Conservation (phyloP, 2,797 vertebrate genomes). For the Cuculus canorus region DNA sequence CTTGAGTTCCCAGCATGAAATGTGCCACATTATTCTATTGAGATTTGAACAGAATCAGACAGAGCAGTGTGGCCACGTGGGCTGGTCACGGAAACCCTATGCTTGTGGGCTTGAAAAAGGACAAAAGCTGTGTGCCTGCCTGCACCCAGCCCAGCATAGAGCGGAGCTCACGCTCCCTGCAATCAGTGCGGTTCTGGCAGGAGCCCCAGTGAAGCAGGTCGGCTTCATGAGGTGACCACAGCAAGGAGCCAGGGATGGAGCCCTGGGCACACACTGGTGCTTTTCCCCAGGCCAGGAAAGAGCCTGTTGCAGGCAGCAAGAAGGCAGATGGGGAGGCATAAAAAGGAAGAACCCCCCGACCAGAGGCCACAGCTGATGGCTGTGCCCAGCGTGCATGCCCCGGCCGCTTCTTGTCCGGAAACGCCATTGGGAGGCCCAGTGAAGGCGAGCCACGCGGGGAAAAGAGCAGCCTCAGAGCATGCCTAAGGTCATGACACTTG, state of each 20-base stretch:
- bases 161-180: background rate
- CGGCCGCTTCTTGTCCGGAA: slow-evolving; percentile 30
- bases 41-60: background rate
- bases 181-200: background rate
- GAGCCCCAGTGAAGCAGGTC: accelerated
- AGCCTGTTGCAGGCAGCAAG: background rate
- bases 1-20: background rate
- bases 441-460: background rate
- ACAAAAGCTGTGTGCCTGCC: background rate
- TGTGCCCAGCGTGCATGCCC: background rate
- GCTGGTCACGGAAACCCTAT: background rate
- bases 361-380: slow-evolving; percentile 41
- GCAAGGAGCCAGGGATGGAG: background rate
- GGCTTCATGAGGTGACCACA: accelerated
- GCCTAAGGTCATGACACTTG: slow-evolving; percentile 54
- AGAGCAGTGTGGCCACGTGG: accelerated
- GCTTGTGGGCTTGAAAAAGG: background rate
- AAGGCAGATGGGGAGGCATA: background rate
- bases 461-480: slow-evolving; percentile 61
- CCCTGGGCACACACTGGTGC: accelerated
- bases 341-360: background rate
- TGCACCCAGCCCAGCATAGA: accelerated
- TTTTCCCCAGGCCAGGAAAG: background rate
- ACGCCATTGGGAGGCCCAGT: slow-evolving; percentile 33
- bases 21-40: accelerated